Conservation (phyloP, 1,140 invertebrate genomes). For the Drosophila pectinifera region DNA sequence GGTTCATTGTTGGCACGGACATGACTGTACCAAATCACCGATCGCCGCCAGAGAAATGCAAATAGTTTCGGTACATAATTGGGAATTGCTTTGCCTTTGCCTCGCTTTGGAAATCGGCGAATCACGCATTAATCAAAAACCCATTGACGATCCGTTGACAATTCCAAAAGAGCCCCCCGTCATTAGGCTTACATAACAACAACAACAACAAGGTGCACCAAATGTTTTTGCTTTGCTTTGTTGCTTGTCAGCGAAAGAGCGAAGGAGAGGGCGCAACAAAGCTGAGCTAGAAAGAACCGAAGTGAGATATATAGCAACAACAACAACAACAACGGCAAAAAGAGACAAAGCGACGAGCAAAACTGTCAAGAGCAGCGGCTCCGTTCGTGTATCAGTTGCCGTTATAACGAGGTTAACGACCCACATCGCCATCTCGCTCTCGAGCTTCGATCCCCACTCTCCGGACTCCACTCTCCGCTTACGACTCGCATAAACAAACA, state of each 20-base stretch:
- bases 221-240: constrained; percentile 30
- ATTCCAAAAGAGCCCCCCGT: constrained; percentile 42
- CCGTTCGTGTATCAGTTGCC: constrained; percentile 65
- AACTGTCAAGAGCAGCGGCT: constrained; percentile 75
- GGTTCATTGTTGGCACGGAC: constrained; percentile 68
- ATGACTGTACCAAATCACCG: constrained; percentile 56
- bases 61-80: constrained; percentile 57
- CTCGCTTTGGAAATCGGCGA: constrained; percentile 59
- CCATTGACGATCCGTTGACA: constrained; percentile 70
- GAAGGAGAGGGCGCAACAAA: constrained; percentile 38
- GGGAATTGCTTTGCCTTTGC: constrained; percentile 25
- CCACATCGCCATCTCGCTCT: constrained; percentile 59
- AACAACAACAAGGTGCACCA: constrained; percentile 47
- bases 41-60: constrained; percentile 55
- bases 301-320: constrained; percentile 45
- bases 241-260: constrained; percentile 31
- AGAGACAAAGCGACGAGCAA: constrained; percentile 53
- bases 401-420: constrained; percentile 83
- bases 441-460: constrained; percentile 13
- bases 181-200: constrained; percentile 63
- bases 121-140: constrained; percentile 78
- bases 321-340: constrained; percentile 52
- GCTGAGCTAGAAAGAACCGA: constrained; percentile 61
- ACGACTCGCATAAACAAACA: constrained; percentile 51
- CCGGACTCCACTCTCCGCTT: constrained; percentile 6